Evolutionary conservation across 1,140 invertebrate genomes (phyloP).

Genomic region (Hyposmocoma kahamanoa): DNA sequence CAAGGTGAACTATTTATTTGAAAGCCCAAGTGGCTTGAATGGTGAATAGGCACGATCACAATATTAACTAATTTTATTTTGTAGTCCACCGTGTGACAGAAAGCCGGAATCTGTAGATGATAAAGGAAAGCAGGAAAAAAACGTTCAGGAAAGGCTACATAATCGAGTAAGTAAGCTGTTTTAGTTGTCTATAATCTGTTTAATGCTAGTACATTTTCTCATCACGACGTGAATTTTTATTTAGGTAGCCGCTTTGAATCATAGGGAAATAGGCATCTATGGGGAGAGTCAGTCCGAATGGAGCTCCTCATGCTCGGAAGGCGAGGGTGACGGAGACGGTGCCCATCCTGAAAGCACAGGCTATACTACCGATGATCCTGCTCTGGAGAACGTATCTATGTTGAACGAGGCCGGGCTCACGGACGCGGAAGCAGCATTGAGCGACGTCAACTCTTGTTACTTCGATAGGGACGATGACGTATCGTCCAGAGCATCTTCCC

Average conservation of each 20-base stretch:
- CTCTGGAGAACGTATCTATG: slow-evolving; percentile 87
- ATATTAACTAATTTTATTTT: slow-evolving; percentile 17
- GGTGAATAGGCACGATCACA: background rate
- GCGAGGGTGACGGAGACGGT: slow-evolving; percentile 62
- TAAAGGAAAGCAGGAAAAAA: slow-evolving; percentile 56
- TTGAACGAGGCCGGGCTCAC: slow-evolving; percentile 89
- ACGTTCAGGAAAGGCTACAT: slow-evolving; percentile 49
- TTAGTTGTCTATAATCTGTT: background rate
- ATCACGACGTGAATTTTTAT: background rate
- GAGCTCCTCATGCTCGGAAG: slow-evolving; percentile 76
- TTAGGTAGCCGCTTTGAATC: slow-evolving; percentile 49
- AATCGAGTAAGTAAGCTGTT: slow-evolving; percentile 40
- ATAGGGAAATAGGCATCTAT: slow-evolving; percentile 62
- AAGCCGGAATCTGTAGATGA: slow-evolving; percentile 40
- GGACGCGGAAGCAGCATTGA: slow-evolving; percentile 88
- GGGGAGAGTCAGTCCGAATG: slow-evolving; percentile 84
- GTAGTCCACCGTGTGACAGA: slow-evolving; percentile 47
- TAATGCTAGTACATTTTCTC: background rate
- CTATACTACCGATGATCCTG: slow-evolving; percentile 88
- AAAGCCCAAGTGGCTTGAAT: background rate
- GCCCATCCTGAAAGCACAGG: slow-evolving; percentile 84
- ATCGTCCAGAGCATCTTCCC: slow-evolving; percentile 84
- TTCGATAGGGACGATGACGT: slow-evolving; percentile 85
- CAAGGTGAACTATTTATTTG: slow-evolving; percentile 16
- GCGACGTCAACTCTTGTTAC: slow-evolving; percentile 90